A percentile compares a stretch with the other conserved stretches of the same genome.
Evolutionary conservation across 2,888 invertebrate genomes (phyloP).

Genomic region (Hydrotaea diabolus): DNA sequence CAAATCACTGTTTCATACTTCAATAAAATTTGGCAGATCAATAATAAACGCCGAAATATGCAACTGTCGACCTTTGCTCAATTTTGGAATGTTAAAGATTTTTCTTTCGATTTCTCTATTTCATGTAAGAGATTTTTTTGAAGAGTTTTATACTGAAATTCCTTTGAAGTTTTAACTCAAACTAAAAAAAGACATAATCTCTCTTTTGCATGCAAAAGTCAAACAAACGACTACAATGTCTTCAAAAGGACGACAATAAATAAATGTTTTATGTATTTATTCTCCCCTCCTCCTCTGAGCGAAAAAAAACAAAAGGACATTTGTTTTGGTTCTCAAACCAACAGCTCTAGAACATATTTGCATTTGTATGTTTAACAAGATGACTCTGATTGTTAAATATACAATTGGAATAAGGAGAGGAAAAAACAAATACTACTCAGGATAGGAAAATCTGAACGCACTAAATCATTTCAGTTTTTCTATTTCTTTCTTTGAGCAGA

Average conservation of each 20-base stretch:
- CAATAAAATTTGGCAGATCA: too few species aligned
- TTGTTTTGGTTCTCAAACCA: constrained; percentile 29
- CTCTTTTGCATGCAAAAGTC: background rate
- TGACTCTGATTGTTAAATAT: constrained; percentile 45
- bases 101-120: background rate
- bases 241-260: constrained; percentile 23
- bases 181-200: background rate
- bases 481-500: constrained; percentile 1
- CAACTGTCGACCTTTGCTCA: too few species aligned
- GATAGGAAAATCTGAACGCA: constrained; percentile 46
- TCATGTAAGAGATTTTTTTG: background rate
- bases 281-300: constrained; percentile 5
- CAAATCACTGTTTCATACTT: too few species aligned
- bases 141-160: background rate
- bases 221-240: constrained; percentile 7
- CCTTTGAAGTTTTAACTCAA: background rate
- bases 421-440: constrained; percentile 44
- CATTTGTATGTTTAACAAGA: constrained; percentile 38
- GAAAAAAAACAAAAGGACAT: background rate
- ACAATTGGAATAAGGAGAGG: constrained; percentile 35
- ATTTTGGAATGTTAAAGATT: background rate
- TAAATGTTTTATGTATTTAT: constrained; percentile 33
- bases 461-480: constrained; percentile 45
- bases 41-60: too few species aligned
- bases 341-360: constrained; percentile 45